These are phyloP conservation scores for Caracal caracal DNA, from an alignment of 2,113 vertebrate genomes.

Conservation along the genomic window DNA sequence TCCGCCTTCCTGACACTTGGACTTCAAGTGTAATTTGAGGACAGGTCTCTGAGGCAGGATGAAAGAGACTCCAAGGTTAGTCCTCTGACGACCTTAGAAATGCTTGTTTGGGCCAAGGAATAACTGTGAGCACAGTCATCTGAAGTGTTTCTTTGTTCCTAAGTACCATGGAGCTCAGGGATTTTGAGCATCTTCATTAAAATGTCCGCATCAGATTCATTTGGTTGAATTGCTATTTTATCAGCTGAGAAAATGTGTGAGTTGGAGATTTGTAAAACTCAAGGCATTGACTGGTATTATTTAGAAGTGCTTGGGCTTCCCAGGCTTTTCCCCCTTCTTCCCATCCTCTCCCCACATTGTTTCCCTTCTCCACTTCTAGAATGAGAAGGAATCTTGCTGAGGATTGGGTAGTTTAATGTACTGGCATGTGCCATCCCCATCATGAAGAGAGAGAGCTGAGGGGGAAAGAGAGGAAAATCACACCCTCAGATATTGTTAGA, in stretches of 20 bases:
- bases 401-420: background rate
- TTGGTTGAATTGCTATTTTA: background rate
- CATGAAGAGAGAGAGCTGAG: background rate
- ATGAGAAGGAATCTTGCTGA: background rate
- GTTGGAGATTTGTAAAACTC: background rate
- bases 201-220: background rate
- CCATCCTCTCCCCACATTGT: background rate
- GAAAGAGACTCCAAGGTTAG: background rate
- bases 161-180: background rate
- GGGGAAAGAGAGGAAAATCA: background rate
- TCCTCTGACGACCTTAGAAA: background rate
- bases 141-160: background rate
- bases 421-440: fast-evolving
- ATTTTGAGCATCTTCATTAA: background rate
- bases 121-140: background rate
- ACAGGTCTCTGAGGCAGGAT: background rate
- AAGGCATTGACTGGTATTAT: background rate
- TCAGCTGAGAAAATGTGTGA: background rate
- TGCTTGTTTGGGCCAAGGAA: background rate
- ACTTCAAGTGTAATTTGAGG: background rate
- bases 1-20: background rate
- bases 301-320: background rate
- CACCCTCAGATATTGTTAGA: background rate
- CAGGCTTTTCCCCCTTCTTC: background rate
- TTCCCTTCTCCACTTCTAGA: background rate